These are phyloP conservation scores for Percina caprodes DNA, from an alignment of 2,113 vertebrate genomes.

Conservation along the genomic window DNA sequence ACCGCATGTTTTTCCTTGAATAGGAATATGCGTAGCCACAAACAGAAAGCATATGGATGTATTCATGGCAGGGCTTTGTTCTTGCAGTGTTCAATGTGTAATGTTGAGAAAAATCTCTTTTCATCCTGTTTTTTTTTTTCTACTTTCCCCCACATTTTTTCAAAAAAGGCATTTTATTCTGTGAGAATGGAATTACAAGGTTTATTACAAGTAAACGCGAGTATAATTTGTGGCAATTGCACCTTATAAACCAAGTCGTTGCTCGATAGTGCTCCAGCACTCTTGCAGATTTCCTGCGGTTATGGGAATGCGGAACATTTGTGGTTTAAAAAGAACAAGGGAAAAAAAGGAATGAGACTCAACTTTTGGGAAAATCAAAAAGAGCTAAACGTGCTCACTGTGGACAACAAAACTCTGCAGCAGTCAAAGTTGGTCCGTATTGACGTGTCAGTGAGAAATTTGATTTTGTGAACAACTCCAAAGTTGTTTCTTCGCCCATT, in stretches of 20 bases:
- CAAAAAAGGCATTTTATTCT: constrained; percentile 58
- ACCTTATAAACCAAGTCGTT: constrained; percentile 34
- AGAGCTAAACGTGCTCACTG: constrained; percentile 19
- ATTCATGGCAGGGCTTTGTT: constrained; percentile 80
- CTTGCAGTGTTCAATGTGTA: constrained; percentile 75
- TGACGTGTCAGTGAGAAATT: constrained; percentile 65
- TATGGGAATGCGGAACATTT: constrained; percentile 27
- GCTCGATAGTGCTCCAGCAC: not conserved
- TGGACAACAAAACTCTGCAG: constrained; percentile 42
- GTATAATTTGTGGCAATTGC: constrained; percentile 73
- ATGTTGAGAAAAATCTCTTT: constrained; percentile 69
- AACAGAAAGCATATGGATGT: constrained; percentile 85
- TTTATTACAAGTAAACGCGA: constrained; percentile 48
- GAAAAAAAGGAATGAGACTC: not conserved
- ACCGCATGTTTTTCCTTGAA: constrained; percentile 81
- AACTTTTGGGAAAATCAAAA: constrained; percentile 23
- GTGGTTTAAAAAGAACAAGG: not conserved
- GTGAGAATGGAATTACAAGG: constrained; percentile 65
- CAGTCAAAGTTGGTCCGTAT: constrained; percentile 63
- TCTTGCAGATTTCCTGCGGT: constrained; percentile 11
- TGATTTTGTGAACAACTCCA: constrained; percentile 74
- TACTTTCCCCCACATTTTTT: constrained; percentile 53
- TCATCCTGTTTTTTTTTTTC: constrained; percentile 58
- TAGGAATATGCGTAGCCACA: constrained; percentile 83
- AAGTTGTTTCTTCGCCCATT: constrained; percentile 76